A percentile compares a stretch with the other conserved stretches of the same genome.
Evolutionary conservation across 2,888 invertebrate genomes (phyloP).

Genomic region (Sarcophaga subvicina): DNA sequence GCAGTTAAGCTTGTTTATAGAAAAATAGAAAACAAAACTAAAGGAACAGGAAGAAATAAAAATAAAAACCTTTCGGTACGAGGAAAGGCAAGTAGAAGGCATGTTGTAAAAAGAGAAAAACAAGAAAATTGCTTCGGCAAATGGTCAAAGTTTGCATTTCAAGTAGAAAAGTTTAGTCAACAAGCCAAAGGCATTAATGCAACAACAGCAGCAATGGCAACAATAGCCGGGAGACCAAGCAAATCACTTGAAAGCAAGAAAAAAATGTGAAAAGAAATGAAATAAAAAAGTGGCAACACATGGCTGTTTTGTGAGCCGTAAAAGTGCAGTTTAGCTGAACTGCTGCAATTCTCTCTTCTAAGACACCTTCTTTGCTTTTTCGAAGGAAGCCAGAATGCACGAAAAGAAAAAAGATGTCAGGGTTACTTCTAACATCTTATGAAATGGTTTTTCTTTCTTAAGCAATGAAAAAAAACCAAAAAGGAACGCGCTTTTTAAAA

Average conservation of each 20-base stretch:
- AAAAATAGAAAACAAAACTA: not conserved
- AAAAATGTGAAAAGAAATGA: conserved; percentile 28
- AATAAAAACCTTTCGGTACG: not conserved
- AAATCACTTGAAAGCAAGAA: conserved; percentile 60
- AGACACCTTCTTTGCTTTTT: conserved; percentile 47
- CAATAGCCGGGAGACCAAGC: conserved; percentile 36
- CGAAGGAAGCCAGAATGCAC: not conserved
- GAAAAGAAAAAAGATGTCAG: conserved; percentile 35
- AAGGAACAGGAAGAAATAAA: too few species aligned
- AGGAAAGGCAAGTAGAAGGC: too few species aligned
- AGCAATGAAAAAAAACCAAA: conserved; percentile 50
- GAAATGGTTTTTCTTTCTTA: conserved; percentile 22
- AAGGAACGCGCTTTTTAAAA: conserved; percentile 3
- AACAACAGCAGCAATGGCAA: conserved; percentile 27
- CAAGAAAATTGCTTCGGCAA: conserved; percentile 46
- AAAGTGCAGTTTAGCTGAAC: conserved; percentile 62
- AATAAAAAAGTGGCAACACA: conserved; percentile 62
- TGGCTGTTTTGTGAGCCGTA: conserved; percentile 67
- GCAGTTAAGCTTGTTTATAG: not conserved
- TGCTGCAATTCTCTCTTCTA: conserved; percentile 28
- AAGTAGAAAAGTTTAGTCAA: conserved; percentile 68
- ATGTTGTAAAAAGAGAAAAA: conserved; percentile 29
- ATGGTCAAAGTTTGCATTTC: conserved; percentile 69
- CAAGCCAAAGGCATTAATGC: conserved; percentile 61
- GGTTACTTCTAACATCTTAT: conserved; percentile 45